Base-by-base conservation (phyloP, 2,797 vertebrate species). In the Balearica regulorum region DNA sequence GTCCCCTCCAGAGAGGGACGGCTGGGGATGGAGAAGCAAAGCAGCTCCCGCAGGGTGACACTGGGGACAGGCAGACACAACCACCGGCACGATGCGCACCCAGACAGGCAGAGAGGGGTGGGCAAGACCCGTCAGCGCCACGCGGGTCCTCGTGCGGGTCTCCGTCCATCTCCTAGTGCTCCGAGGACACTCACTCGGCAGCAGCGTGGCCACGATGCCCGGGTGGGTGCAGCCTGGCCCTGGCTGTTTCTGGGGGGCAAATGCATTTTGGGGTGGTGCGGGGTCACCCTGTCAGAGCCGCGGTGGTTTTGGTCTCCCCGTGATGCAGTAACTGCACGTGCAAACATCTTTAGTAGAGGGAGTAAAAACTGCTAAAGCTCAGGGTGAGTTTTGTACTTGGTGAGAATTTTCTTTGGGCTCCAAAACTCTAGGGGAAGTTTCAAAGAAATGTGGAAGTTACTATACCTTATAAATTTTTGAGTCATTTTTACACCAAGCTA, bases 91-190 rank as follows among this genome's bases (percentile, higher is more conserved):
- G 9, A 43, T 1, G 3, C n/a, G 3, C 55, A 17, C 17, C 35
- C 35, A 16, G 5, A 15, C 14, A 10, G 70, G n/a, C 20, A 28
- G 62, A 62, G n/a, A 5, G 1, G 26, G 39, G 48, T 18, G 54
- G 41, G 29, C 31, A 51, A 26, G 48, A 69, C 20, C 80, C 39
- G 4, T 26, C 44, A 17, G 49, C 69, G 44, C 33, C 68, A 14
- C 21, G 0, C 21, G 0, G 3, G 51, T 29, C 65, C 70, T 41
- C 0, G 0, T 5, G 35, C 2, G 3, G 64, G 43, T 37, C 53
- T 53, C 57, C 16, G 2, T 46, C 76, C 51, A 2, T 16, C 55
- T 70, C 51, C 87, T 4, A 1, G 54, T 1, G 17, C 53, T 66
- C 58, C 6, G 5, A 5, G 75, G 62, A 21, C 5, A 1, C 24